A percentile compares a stretch with the other conserved stretches of the same genome.
Conservation (phyloP, 2,797 vertebrate genomes). For the Ctenochaetus hawaiiensis region DNA sequence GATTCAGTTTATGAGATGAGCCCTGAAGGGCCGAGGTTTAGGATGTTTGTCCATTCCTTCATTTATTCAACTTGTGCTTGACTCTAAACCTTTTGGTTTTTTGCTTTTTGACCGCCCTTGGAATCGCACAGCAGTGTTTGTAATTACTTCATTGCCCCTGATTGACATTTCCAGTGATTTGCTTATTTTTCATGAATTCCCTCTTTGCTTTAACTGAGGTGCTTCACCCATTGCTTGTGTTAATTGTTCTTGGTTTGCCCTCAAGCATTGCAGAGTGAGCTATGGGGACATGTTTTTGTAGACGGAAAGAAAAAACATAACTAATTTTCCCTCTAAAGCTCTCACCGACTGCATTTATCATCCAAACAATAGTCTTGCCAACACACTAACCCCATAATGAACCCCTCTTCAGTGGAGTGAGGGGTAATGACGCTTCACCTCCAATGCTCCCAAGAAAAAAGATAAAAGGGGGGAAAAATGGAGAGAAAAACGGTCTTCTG, state of each 20-base stretch:
- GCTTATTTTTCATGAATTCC: constrained; percentile 84
- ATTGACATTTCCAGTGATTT: constrained; percentile 84
- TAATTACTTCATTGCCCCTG: constrained; percentile 79
- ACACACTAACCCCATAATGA: constrained; percentile 99
- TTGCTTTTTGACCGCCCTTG: constrained; percentile 74
- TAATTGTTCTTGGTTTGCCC: constrained; percentile 84
- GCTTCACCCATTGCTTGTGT: constrained; percentile 74
- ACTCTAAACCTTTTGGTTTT: constrained; percentile 66
- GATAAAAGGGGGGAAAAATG: constrained; percentile 37
- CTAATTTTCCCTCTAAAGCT: constrained; percentile 90
- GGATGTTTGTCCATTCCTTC: constrained; percentile 70
- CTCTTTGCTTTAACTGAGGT: constrained; percentile 74
- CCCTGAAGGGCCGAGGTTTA: constrained; percentile 65
- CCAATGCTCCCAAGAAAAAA: constrained; percentile 84
- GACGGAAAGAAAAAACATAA: constrained; percentile 80
- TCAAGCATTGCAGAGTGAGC: constrained; percentile 73
- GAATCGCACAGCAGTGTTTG: constrained; percentile 65
- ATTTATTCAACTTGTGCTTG: constrained; percentile 68
- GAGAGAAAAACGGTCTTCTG: constrained; percentile 71
- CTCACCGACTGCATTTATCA: constrained; percentile 95
- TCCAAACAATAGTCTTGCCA: constrained; percentile 99
- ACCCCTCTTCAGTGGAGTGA: constrained; percentile 96
- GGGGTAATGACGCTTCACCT: constrained; percentile 99
- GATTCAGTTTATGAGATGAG: constrained; percentile 57
- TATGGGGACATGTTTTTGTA: constrained; percentile 91